Base-by-base conservation (phyloP, 2,888 invertebrate species). In the Cryptus armator region DNA sequence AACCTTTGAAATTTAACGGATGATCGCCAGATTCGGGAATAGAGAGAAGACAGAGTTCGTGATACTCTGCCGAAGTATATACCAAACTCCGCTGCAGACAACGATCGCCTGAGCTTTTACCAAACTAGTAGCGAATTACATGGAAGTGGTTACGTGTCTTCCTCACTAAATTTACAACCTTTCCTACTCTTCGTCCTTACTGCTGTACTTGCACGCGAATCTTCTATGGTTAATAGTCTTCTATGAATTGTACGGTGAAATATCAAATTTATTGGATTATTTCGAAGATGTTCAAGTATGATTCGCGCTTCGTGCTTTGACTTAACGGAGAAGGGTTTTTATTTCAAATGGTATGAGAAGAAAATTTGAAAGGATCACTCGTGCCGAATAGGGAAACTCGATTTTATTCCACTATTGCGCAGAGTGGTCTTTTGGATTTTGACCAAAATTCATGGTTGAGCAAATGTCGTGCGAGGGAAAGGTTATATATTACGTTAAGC, bases 371-470 rank as follows among this genome's bases (percentile, higher is more conserved):
- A 79, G 70, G 78, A 79, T 71, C 62, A 48, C 59, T 14, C 7
- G 9, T 3, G 56, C 12, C 48, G 48, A 48, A 48, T 70, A 48
- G 12, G 59, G 32, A 67, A 77, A n/a, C n/a, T 32, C 48, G 32
- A 67, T 82, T 82, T 72, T 77, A 77, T 82, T 67, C 72, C 37
- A 37, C 82, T 56, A 59, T 77, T 16, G 48, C 12, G 6, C 37
- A 56, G 71, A 77, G 77, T 71, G 76, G 67, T 77, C 56, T 77
- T 72, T 76, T 71, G 44, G 70, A 76, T 82, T 76, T 81, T 81
- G 16, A 66, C 68, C 70, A 53, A 77, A 37, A 51, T 53, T 43
- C 46, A 59, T 9, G 64, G 32, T 19, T 9, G 46, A 29, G 32
- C 5, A 64, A 74, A 77, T 70, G 10, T 1, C 46, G 53, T 6